Evolutionary conservation across 2,113 vertebrate species (phyloP).

Genomic region (Ovibos moschatus): DNA sequence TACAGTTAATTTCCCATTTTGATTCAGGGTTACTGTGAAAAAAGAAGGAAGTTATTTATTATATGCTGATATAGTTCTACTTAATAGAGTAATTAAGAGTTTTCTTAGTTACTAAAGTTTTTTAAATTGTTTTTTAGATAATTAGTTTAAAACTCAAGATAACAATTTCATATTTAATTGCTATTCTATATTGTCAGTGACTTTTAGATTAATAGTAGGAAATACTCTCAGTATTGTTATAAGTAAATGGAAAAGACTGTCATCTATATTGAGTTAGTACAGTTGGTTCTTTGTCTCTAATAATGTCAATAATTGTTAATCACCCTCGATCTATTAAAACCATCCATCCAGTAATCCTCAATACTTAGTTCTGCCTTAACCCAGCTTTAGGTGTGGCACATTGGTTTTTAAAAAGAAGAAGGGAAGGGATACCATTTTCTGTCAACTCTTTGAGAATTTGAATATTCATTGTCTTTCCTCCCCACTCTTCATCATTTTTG

Average conservation of each 20-base stretch:
- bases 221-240: not conserved
- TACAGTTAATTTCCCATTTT: not conserved
- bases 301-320: not conserved
- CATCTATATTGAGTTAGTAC: not conserved
- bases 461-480: not conserved
- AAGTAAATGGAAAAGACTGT: not conserved
- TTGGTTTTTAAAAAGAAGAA: not conserved
- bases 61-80: not conserved
- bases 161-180: not conserved
- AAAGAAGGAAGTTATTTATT: not conserved
- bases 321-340: not conserved
- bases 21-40: not conserved
- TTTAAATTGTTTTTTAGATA: not conserved
- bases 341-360: not conserved
- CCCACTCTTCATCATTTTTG: not conserved
- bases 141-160: not conserved
- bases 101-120: not conserved
- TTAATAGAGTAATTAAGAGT: not conserved
- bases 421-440: not conserved
- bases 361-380: not conserved
- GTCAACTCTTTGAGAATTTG: not conserved
- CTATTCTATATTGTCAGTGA: not conserved
- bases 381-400: not conserved
- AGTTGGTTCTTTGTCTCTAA: not conserved
- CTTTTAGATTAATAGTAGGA: not conserved